These are phyloP conservation scores for Echinops telfairi DNA, from an alignment of 2,113 vertebrate species.

Conservation along the genomic window DNA sequence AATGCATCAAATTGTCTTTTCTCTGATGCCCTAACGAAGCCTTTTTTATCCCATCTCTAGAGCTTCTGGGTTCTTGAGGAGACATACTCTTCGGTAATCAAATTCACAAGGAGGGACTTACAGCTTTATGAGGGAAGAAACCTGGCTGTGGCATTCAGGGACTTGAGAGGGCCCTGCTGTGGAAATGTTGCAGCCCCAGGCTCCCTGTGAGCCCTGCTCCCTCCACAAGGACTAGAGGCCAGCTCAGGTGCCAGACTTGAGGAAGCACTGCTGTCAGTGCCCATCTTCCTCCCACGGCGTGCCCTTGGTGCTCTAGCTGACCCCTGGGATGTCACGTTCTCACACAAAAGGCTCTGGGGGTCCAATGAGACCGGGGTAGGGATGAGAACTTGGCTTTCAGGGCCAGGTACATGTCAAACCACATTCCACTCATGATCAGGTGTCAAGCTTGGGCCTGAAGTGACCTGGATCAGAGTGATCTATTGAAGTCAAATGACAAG, in stretches of 20 bases:
- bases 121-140: background rate
- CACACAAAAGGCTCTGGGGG: slow-evolving; percentile 26
- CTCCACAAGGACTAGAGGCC: background rate
- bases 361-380: background rate
- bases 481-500: slow-evolving; percentile 43
- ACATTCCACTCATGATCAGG: slow-evolving; percentile 29
- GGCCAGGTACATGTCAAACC: slow-evolving; percentile 71
- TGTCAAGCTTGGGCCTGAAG: slow-evolving; percentile 40
- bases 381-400: background rate
- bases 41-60: fast-evolving
- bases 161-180: background rate
- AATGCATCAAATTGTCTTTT: background rate
- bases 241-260: background rate
- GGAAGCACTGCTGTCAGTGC: slow-evolving; percentile 7
- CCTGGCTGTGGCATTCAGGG: background rate
- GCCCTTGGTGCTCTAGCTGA: slow-evolving; percentile 48
- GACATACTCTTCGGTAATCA: background rate
- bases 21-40: background rate
- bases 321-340: slow-evolving; percentile 69
- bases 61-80: background rate
- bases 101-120: background rate
- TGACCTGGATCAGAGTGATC: slow-evolving; percentile 34
- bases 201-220: background rate
- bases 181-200: background rate
- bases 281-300: slow-evolving; percentile 44